These are phyloP conservation scores for Cercocebus atys DNA, from an alignment of 2,113 vertebrate species.

Conservation along the genomic window DNA sequence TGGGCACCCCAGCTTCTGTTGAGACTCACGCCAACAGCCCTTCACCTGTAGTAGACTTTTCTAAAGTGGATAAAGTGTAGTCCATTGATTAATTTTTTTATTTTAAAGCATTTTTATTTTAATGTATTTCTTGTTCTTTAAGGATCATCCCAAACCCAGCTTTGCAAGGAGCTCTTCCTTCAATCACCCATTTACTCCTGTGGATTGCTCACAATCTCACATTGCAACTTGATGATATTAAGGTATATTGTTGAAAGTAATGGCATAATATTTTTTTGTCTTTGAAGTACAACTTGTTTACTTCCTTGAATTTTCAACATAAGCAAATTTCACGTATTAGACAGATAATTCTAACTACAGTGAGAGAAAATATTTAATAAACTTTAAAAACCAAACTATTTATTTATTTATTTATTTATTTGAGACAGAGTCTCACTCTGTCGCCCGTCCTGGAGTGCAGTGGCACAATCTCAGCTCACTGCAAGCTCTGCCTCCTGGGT, in stretches of 20 bases:
- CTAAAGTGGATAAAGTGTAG: neutral
- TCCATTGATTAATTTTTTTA: neutral
- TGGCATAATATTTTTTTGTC: neutral
- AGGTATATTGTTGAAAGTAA: neutral
- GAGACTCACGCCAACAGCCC: neutral
- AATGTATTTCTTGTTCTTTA: neutral
- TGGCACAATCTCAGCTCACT: no score
- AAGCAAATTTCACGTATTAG: neutral
- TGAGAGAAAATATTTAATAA: conserved; percentile 42
- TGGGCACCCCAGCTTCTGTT: neutral
- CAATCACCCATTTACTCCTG: neutral
- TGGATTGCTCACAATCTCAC: neutral
- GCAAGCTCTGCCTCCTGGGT: no score
- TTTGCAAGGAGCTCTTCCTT: neutral
- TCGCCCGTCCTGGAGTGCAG: no score
- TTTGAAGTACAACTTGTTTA: conserved; percentile 27
- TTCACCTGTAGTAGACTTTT: neutral
- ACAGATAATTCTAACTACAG: conserved; percentile 30
- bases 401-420: no score
- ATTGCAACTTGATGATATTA: neutral
- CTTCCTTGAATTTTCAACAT: neutral
- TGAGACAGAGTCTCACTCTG: no score
- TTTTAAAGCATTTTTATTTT: neutral
- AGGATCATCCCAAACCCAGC: neutral
- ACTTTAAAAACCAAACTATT: neutral